A percentile compares a stretch with the other conserved stretches of the same genome.
Evolutionary conservation across 2,113 vertebrate species (phyloP).

Genomic region (Pelecanus crispus): DNA sequence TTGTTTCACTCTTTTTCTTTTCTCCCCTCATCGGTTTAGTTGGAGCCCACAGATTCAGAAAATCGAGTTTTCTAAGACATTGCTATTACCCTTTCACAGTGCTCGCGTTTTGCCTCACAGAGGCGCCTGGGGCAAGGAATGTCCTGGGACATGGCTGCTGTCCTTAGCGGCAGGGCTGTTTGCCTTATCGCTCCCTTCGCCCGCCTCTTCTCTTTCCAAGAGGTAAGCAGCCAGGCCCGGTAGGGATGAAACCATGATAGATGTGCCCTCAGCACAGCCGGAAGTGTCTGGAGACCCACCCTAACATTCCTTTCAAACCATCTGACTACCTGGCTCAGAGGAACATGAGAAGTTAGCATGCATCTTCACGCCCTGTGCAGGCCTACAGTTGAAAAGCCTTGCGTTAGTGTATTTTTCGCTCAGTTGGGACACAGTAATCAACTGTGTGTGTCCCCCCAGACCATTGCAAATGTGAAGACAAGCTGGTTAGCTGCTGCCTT

Average conservation of each 20-base stretch:
- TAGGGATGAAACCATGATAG: background rate
- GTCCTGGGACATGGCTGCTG: background rate
- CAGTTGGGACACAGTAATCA: rapidly evolving
- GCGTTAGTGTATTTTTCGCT: background rate
- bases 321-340: no score
- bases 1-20: background rate
- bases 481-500: background rate
- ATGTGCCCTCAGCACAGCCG: background rate
- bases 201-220: background rate
- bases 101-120: background rate
- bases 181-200: rapidly evolving
- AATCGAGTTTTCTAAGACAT: background rate
- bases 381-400: rapidly evolving
- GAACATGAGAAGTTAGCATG: background rate
- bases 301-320: background rate
- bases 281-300: background rate
- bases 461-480: background rate
- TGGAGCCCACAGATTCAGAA: background rate
- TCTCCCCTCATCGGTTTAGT: background rate
- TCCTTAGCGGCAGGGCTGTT: background rate
- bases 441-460: background rate
- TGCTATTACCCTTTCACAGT: background rate
- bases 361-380: background rate
- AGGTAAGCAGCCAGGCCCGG: background rate
- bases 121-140: background rate